Evolutionary conservation across 2,888 invertebrate species (phyloP).

Genomic region (Sesia apiformis): DNA sequence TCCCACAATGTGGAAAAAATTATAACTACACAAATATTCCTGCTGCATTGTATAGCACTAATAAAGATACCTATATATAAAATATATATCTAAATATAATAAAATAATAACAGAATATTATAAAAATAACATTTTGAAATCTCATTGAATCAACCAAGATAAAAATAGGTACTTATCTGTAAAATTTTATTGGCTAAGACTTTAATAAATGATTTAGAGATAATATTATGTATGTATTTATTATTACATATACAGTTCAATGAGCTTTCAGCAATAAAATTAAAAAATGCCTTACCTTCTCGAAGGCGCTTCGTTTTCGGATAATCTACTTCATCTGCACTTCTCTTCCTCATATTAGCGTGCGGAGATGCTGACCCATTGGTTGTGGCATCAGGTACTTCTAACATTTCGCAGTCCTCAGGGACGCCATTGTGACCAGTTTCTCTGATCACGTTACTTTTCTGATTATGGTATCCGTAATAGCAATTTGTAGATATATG

Average conservation of each 20-base stretch:
- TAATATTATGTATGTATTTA: too few species aligned
- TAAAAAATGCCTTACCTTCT: constrained; percentile 49
- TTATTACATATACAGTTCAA: constrained; percentile 21
- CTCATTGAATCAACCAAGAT: constrained; percentile 10
- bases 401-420: constrained; percentile 60
- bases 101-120: constrained; percentile 3
- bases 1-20: constrained; percentile 20
- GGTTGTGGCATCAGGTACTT: constrained; percentile 23
- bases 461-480: constrained; percentile 63
- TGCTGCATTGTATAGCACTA: constrained; percentile 20
- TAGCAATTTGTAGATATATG: constrained; percentile 70
- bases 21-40: constrained; percentile 13
- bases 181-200: too few species aligned
- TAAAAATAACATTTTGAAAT: constrained; percentile 33
- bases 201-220: background rate
- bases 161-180: background rate
- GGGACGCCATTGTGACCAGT: background rate
- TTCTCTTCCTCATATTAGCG: constrained; percentile 47
- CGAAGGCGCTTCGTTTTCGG: constrained; percentile 55
- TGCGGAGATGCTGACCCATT: constrained; percentile 21
- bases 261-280: constrained; percentile 27
- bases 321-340: constrained; percentile 45
- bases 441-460: constrained; percentile 23
- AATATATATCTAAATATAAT: background rate
- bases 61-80: background rate